Evolutionary conservation across 2,888 invertebrate species (phyloP).

Genomic region (Synanthedon tipuliformis): DNA sequence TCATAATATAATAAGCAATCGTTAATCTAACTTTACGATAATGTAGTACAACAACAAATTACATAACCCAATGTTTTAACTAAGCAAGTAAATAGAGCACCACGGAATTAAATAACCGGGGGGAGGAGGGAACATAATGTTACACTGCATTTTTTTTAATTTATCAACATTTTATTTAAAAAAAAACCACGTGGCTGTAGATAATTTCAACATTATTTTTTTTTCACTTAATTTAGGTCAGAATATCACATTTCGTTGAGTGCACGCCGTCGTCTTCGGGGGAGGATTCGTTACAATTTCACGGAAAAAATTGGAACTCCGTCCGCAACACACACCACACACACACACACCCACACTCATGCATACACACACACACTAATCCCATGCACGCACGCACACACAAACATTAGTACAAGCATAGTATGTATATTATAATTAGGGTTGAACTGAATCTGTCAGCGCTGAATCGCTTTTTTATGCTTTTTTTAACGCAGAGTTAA

Average conservation of each 20-base stretch:
- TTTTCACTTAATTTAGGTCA: conserved; percentile 54
- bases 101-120: conserved; percentile 24
- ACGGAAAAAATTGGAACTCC: conserved; percentile 11
- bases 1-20: conserved; percentile 21
- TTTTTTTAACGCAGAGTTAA: no score
- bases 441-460: no score
- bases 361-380: no score
- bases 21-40: conserved; percentile 35
- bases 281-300: conserved; percentile 14
- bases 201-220: conserved; percentile 26
- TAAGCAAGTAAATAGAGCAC: conserved; percentile 33
- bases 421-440: no score
- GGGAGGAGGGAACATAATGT: background rate
- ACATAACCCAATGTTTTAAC: conserved; percentile 18
- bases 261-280: conserved; percentile 8
- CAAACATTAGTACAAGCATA: background rate
- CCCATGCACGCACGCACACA: background rate
- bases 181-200: background rate
- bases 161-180: background rate
- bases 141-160: background rate
- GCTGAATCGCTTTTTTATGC: no score
- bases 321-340: no score
- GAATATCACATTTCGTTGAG: conserved; percentile 42
- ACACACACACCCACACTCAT: no score
- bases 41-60: conserved; percentile 34